Evolutionary conservation across 2,113 vertebrate genomes (phyloP).

Genomic region (Leucopsar rothschildi): DNA sequence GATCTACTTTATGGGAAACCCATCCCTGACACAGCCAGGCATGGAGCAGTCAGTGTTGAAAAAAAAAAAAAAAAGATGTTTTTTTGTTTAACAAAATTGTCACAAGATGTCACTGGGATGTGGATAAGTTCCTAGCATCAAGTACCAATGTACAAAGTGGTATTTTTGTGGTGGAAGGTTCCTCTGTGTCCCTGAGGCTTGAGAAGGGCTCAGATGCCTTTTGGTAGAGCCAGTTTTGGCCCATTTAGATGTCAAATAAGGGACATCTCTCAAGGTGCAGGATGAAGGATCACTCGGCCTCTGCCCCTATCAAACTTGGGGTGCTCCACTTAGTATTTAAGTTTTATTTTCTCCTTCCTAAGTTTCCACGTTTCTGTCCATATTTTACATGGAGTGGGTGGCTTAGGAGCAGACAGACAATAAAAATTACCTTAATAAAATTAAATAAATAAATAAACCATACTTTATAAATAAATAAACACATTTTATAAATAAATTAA

Average conservation of each 20-base stretch:
- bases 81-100: neutral
- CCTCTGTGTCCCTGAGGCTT: neutral
- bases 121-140: neutral
- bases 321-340: neutral
- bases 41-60: neutral
- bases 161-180: neutral
- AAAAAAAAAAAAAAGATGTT: neutral
- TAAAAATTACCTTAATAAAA: neutral
- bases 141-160: neutral
- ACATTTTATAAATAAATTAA: no score
- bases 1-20: neutral
- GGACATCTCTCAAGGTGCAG: neutral
- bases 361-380: neutral
- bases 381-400: rapidly evolving
- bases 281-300: neutral
- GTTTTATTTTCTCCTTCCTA: neutral
- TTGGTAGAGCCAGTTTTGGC: neutral
- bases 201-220: neutral
- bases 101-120: neutral
- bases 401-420: neutral
- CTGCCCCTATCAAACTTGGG: neutral
- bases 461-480: no score
- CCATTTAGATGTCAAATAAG: neutral
- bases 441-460: no score
- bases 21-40: neutral